A percentile compares a stretch with the other conserved stretches of the same genome.
Evolutionary conservation across 2,113 vertebrate species (phyloP).

Genomic region (Sus scrofa): T2T-Sscrofa CM000824.6:25487001-25487500

Average conservation of each 20-base stretch:
- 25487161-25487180: not conserved
- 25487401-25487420: not conserved
- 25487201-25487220: not conserved
- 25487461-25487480: not conserved
- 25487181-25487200: not conserved
- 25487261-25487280: not conserved
- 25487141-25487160: not conserved
- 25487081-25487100: not conserved
- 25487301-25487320: not conserved
- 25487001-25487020: not conserved
- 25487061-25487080: not conserved
- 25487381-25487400: not conserved
- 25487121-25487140: not conserved
- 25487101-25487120: not conserved
- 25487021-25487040: not conserved
- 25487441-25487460: not conserved
- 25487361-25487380: not conserved
- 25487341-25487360: not conserved
- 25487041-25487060: constrained; percentile 18
- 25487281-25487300: not conserved
- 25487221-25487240: not conserved
- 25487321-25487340: not conserved
- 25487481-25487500: not conserved
- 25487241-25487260: not conserved
- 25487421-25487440: not conserved